Conservation (phyloP, 37 sponge, comb jelly and placozoan genomes). For the Tethya wilhelma region DNA sequence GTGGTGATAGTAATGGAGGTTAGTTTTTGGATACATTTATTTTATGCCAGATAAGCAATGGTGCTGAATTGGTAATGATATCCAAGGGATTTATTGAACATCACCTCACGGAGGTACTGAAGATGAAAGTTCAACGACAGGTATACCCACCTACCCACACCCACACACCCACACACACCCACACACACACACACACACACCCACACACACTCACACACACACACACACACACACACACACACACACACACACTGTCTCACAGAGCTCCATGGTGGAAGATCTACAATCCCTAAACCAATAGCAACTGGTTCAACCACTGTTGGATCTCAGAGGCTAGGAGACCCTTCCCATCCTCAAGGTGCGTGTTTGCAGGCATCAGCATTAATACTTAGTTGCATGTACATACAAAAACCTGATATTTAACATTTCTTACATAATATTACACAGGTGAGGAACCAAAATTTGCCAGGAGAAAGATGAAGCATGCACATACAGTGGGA, state of each 20-base stretch:
- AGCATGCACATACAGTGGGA: not conserved
- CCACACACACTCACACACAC: too few relatives aligned
- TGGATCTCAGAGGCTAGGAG: too few relatives aligned
- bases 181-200: too few relatives aligned
- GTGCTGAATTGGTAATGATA: slow-evolving; percentile 57
- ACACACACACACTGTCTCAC: not conserved
- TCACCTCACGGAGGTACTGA: slow-evolving; percentile 23
- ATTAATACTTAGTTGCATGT: too few relatives aligned
- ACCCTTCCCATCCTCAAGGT: too few relatives aligned
- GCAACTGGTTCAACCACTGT: too few relatives aligned
- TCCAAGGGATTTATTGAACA: slow-evolving; percentile 42
- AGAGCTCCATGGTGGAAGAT: not conserved
- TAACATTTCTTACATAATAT: too few relatives aligned
- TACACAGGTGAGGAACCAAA: not conserved
- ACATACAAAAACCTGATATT: too few relatives aligned
- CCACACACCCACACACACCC: too few relatives aligned
- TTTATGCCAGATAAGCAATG: slow-evolving; percentile 63
- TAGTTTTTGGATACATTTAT: not conserved
- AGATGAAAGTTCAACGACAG: slow-evolving; percentile 21
- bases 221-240: not conserved
- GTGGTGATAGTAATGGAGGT: not conserved
- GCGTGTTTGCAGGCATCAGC: too few relatives aligned
- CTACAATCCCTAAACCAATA: not conserved
- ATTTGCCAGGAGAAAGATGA: not conserved
- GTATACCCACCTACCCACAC: slow-evolving; percentile 2